Evolutionary conservation across 2,797 vertebrate genomes (phyloP).

Genomic region (Okamejei kenojei): DNA sequence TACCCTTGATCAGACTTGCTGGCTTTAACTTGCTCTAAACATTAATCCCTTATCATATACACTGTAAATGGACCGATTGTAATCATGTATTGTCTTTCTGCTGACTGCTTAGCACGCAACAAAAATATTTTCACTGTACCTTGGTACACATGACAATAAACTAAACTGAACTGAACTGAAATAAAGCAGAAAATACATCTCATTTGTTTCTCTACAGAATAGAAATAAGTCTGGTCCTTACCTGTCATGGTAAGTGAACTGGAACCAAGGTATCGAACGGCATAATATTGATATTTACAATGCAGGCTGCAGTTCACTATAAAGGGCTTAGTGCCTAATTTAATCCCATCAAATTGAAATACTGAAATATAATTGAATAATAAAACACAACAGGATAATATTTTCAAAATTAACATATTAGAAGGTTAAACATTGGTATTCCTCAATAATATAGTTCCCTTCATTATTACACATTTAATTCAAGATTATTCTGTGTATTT

Average conservation of each 20-base stretch:
- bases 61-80: too few relatives aligned
- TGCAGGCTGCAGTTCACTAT: neutral
- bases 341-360: too few relatives aligned
- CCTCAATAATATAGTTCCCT: slow-evolving; percentile 1
- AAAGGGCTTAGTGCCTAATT: neutral
- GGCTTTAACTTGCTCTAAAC: too few relatives aligned
- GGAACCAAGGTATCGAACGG: neutral
- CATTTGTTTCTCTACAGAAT: slow-evolving; percentile 1
- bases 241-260: neutral
- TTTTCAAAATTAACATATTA: neutral
- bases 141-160: too few relatives aligned
- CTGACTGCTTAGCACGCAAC: too few relatives aligned
- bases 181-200: slow-evolving; percentile 13
- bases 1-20: too few relatives aligned
- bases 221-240: neutral
- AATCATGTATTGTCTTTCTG: too few relatives aligned
- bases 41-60: too few relatives aligned
- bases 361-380: slow-evolving; percentile 14
- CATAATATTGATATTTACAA: neutral
- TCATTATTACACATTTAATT: neutral
- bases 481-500: neutral
- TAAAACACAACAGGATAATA: slow-evolving; percentile 17
- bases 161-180: too few relatives aligned
- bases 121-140: too few relatives aligned
- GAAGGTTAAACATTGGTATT: slow-evolving; percentile 29